Percentiles rank a stretch among this genome's conserved stretches.
Conservation (phyloP, 2,797 vertebrate genomes). For the Gymnopithys bicolor region DNA sequence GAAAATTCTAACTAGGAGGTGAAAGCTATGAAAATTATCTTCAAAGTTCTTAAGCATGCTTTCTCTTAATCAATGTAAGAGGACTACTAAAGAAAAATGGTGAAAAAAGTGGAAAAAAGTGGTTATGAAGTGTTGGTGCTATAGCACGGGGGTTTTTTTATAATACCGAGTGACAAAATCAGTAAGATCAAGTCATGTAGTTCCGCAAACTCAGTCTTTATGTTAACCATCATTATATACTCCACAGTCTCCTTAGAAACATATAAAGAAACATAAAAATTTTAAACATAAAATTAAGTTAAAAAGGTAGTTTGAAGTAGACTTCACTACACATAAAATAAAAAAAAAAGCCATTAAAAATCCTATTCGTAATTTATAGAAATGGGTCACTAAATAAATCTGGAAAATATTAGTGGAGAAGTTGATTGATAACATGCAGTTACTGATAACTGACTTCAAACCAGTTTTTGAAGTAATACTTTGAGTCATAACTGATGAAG, state of each 20-base stretch:
- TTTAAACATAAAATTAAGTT: not conserved
- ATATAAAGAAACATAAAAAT: not conserved
- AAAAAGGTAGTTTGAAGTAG: not conserved
- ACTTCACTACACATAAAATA: not conserved
- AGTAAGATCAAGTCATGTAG: not conserved
- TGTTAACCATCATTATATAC: not conserved
- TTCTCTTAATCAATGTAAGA: not conserved
- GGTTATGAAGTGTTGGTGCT: not conserved
- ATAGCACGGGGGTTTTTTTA: not conserved
- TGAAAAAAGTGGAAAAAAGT: not conserved
- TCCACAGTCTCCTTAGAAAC: not conserved
- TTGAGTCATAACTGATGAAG: not conserved
- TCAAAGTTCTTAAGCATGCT: not conserved
- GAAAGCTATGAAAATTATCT: not conserved
- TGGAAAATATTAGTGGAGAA: not conserved
- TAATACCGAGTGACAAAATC: not conserved
- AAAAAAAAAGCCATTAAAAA: not conserved
- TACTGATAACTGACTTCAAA: not conserved
- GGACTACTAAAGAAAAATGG: not conserved
- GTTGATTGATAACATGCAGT: not conserved
- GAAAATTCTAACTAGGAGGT: not conserved
- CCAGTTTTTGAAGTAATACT: not conserved
- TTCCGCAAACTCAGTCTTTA: not conserved
- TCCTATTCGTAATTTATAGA: not conserved
- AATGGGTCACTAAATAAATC: not conserved